Percentiles rank a stretch among this genome's conserved stretches.
phyloP scores from a whole-genome alignment of 2,888 invertebrate genomes.

The Eupeodes latifasciatus region DNA sequence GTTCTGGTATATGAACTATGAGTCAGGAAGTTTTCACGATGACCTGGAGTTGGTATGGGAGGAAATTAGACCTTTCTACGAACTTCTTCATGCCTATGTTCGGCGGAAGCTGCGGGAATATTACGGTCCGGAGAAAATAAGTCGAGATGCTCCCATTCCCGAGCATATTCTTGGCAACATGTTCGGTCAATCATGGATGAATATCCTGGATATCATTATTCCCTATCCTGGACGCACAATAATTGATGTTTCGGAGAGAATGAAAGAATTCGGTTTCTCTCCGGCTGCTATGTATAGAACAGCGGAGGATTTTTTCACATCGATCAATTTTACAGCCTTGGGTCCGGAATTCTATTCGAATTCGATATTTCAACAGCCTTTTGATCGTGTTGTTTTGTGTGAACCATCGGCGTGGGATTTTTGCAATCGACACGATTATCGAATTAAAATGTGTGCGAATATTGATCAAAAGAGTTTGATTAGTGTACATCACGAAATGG shows the following conservation, averaged over 20 bases:
- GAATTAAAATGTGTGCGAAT: conserved; percentile 95
- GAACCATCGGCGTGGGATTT: conserved; percentile 98
- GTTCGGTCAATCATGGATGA: conserved; percentile 95
- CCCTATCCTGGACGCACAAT: conserved; percentile 94
- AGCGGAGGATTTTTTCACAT: conserved; percentile 96
- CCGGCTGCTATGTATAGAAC: conserved; percentile 93
- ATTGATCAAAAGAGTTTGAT: conserved; percentile 93
- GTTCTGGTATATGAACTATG: conserved; percentile 95
- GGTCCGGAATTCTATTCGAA: conserved; percentile 95
- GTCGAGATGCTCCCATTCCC: conserved; percentile 92
- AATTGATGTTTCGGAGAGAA: conserved; percentile 93
- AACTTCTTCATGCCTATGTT: conserved; percentile 94
- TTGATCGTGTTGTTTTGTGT: conserved; percentile 91
- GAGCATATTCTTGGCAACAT: conserved; percentile 95
- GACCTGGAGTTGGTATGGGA: conserved; percentile 94
- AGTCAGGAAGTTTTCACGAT: conserved; percentile 89
- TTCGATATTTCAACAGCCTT: conserved; percentile 92
- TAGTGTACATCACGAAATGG: conserved; percentile 96
- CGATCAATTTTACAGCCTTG: conserved; percentile 93
- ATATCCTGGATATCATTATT: conserved; percentile 91
- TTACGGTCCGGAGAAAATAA: conserved; percentile 93
- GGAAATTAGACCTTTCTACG: conserved; percentile 93
- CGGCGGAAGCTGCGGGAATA: conserved; percentile 92
- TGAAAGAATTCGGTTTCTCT: conserved; percentile 93
- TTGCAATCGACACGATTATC: conserved; percentile 93